Evolutionary conservation across 2,113 vertebrate genomes (phyloP).

Genomic region (Actenoides hombroni): DNA sequence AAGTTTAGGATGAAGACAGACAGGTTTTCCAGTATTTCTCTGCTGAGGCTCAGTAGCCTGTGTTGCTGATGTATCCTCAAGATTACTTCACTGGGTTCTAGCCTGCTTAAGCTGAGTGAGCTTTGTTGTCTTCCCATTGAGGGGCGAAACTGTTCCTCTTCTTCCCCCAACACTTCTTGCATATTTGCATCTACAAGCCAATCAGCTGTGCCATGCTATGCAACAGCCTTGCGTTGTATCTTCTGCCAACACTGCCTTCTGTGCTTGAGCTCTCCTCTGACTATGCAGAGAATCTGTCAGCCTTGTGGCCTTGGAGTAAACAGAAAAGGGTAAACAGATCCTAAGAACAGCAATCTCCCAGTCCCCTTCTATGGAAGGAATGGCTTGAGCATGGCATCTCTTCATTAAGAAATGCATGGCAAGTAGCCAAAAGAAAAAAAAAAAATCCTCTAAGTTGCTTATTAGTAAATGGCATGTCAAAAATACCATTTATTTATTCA

Average conservation of each 20-base stretch:
- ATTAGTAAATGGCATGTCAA: not conserved
- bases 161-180: rapidly evolving
- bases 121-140: not conserved
- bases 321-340: not conserved
- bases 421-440: not conserved
- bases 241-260: not conserved
- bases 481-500: not conserved
- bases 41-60: not conserved
- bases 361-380: not conserved
- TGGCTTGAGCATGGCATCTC: not conserved
- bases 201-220: not conserved
- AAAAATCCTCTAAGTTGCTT: not conserved
- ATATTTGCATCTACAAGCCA: rapidly evolving
- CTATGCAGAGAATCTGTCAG: not conserved
- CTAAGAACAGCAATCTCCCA: not conserved
- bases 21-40: not conserved
- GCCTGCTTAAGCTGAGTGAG: not conserved
- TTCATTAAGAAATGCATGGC: slow-evolving; percentile 26
- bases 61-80: not conserved
- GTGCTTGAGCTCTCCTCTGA: not conserved
- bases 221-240: rapidly evolving
- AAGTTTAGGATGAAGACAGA: not conserved
- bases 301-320: not conserved
- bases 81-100: not conserved
- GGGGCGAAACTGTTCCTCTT: not conserved